Base-by-base conservation (phyloP, 2,888 invertebrate genomes). In the Liopterus haemorrhoidalis region DNA sequence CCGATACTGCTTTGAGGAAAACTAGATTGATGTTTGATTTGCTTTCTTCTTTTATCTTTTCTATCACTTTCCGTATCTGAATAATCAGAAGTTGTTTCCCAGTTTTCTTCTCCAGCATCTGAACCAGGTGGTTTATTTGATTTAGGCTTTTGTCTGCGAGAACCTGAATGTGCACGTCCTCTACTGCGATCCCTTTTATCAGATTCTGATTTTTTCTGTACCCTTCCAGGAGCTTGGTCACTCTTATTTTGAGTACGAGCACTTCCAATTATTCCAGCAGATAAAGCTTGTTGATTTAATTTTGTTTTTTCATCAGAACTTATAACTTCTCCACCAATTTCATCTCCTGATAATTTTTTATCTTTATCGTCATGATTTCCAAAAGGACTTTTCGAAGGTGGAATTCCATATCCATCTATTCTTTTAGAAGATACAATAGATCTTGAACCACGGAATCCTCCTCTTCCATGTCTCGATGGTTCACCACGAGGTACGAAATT, bases 401-500 rank as follows among this genome's bases (percentile, higher is more conserved):
- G 86, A n/a, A 85, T 85, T 1, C 87, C 85, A 63, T 86, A 87
- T 4, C 83, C 82, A 53, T 85, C 77, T 46, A 84, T 79, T 52
- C 84, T 72, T 53, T 73, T 75, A 45, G 81, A 75, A 15, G 74
- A 70, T 50, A 72, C 64, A 19, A 78, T 72, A 36, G 72, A 57
- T 31, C 70, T 62, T 48, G 71, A 71, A 24, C 75, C 73, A 47
- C 71, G 58, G 14, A 58, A 55, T 2, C 75, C 76, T 11, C 85
- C 88, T 49, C 92, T 75, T 4, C 92, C 92, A 46, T 91, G 80
- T 38, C 91, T 74, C 1, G 90, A 90, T 0, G 92, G 92, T 65
- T 91, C 91, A 1, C 92, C 92, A 15, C 89, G 77, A 0, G 91
- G 91, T 1, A 86, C 82, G 67, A 90, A 90, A 35, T 83, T 85